Conservation (phyloP, 2,797 vertebrate genomes). For the Chloroceryle amazona region DNA sequence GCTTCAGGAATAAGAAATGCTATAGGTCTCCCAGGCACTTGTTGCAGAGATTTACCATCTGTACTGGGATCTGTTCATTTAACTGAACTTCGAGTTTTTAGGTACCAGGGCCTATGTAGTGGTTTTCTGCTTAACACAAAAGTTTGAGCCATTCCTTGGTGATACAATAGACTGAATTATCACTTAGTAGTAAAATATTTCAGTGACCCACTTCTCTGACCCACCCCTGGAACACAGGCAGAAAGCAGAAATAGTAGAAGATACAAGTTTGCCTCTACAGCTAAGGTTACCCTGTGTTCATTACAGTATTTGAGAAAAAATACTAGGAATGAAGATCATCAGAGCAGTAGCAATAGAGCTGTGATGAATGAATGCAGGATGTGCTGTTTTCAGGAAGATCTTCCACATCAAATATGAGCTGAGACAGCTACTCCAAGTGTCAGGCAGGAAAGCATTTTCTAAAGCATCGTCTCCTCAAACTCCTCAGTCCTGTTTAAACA, state of each 20-base stretch:
- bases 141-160: background rate
- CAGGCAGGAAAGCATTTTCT: background rate
- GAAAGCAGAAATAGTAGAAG: background rate
- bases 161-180: background rate
- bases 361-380: background rate
- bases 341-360: background rate
- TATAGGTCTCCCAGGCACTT: background rate
- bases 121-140: background rate
- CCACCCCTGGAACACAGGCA: background rate
- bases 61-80: background rate
- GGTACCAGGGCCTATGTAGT: background rate
- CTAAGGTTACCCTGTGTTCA: too few species aligned
- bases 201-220: background rate
- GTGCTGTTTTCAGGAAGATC: background rate
- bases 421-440: background rate
- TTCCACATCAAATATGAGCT: background rate
- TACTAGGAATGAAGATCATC: background rate
- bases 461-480: background rate
- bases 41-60: background rate
- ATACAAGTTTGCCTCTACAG: rapidly evolving
- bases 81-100: background rate
- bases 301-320: background rate
- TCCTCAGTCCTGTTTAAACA: background rate
- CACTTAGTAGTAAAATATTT: background rate
- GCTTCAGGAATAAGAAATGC: background rate